These are phyloP conservation scores for Nephila pilipes DNA, from an alignment of 1,140 invertebrate species.

Conservation along the genomic window DNA sequence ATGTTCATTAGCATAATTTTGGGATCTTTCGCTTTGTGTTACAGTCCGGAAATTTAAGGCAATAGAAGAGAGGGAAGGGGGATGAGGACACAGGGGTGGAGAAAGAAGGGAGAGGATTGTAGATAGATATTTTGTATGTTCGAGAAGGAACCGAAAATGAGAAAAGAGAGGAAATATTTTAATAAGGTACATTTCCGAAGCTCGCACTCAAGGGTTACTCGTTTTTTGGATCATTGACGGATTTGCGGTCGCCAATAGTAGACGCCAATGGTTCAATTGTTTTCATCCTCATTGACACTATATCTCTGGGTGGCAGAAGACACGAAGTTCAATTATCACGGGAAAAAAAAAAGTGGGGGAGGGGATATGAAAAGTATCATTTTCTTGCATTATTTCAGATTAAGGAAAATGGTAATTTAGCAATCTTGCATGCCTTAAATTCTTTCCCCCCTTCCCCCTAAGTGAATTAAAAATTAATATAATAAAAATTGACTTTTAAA, in stretches of 20 bases:
- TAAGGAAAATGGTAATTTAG: too few species aligned
- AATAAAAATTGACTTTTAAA: too few species aligned
- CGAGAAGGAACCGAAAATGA: slow-evolving; percentile 73
- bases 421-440: too few species aligned
- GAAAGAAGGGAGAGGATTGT: not conserved
- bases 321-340: too few species aligned
- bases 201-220: slow-evolving; percentile 60
- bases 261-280: slow-evolving; percentile 14
- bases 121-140: slow-evolving; percentile 74
- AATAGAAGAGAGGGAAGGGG: not conserved
- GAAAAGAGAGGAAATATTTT: slow-evolving; percentile 76
- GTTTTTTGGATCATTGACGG: slow-evolving; percentile 45
- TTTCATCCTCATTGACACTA: not conserved
- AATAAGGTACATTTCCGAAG: slow-evolving; percentile 75
- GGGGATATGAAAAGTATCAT: too few species aligned
- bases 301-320: too few species aligned
- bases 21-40: slow-evolving; percentile 65
- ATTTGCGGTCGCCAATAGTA: slow-evolving; percentile 45
- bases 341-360: too few species aligned
- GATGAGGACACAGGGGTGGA: not conserved
- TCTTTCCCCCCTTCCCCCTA: too few species aligned
- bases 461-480: too few species aligned
- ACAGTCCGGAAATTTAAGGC: slow-evolving; percentile 68
- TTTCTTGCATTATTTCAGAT: too few species aligned
- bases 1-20: slow-evolving; percentile 70